Percentiles rank a stretch among this genome's conserved stretches.
phyloP scores from a whole-genome alignment of 2,888 invertebrate species.

The Ligdia adustata region DNA sequence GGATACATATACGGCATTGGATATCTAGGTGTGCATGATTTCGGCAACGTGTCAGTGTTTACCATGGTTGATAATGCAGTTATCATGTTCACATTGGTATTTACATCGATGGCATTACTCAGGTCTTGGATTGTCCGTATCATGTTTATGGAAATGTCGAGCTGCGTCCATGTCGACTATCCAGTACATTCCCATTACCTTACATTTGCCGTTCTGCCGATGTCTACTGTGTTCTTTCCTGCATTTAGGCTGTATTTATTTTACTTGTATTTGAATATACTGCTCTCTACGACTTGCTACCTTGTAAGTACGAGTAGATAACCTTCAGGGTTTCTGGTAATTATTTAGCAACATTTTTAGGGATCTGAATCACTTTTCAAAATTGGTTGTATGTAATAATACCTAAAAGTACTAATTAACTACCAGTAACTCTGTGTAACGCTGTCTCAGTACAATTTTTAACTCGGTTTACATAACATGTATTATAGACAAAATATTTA shows the following conservation, averaged over 20 bases:
- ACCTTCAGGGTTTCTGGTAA: no score
- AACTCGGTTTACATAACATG: no score
- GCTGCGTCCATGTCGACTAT: slow-evolving; percentile 48
- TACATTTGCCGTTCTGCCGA: slow-evolving; percentile 57
- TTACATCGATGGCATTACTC: slow-evolving; percentile 50
- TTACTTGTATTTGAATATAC: slow-evolving; percentile 57
- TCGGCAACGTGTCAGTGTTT: slow-evolving; percentile 56
- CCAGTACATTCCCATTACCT: slow-evolving; percentile 50
- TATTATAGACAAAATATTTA: no score
- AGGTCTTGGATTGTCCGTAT: slow-evolving; percentile 58
- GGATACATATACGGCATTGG: slow-evolving; percentile 60
- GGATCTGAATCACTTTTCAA: no score
- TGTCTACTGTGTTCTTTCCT: slow-evolving; percentile 58
- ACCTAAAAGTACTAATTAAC: no score
- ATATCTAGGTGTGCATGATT: slow-evolving; percentile 62
- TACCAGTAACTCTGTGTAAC: no score
- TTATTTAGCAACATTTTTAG: no score
- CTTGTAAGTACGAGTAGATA: slow-evolving; percentile 58
- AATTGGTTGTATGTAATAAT: no score
- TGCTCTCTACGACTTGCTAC: slow-evolving; percentile 45
- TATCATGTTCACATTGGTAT: slow-evolving; percentile 53
- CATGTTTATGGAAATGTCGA: slow-evolving; percentile 45
- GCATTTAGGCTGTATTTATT: slow-evolving; percentile 55
- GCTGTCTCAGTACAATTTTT: no score
- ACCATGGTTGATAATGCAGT: slow-evolving; percentile 66